Conservation (phyloP, 2,888 invertebrate genomes). For the Acanthosoma haemorrhoidale region DNA sequence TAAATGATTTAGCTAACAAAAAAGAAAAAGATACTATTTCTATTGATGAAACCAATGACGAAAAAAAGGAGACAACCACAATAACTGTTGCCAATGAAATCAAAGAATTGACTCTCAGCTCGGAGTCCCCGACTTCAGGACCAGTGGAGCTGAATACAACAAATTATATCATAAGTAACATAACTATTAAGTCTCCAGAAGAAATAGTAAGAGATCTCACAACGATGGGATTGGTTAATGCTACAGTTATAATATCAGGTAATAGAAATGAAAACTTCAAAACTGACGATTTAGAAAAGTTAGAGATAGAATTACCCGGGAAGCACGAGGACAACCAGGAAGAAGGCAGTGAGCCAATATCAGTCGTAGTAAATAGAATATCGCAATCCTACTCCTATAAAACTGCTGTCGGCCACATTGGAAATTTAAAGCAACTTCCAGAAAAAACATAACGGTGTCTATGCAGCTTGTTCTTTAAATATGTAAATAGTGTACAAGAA, state of each 20-base stretch:
- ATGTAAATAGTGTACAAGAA: neutral
- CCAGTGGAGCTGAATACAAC: neutral
- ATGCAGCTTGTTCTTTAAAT: neutral
- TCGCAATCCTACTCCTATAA: slow-evolving; percentile 39
- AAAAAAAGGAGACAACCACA: slow-evolving; percentile 22
- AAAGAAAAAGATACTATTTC: neutral
- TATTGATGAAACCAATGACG: slow-evolving; percentile 20
- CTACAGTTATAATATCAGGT: slow-evolving; percentile 9
- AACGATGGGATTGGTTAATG: slow-evolving; percentile 30
- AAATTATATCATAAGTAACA: slow-evolving; percentile 26
- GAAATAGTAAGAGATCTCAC: slow-evolving; percentile 36
- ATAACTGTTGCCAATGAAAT: neutral
- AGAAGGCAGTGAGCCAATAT: slow-evolving; percentile 34
- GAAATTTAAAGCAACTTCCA: slow-evolving; percentile 20
- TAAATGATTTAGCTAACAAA: neutral
- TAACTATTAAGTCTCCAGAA: slow-evolving; percentile 33
- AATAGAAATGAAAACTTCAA: neutral
- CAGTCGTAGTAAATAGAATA: slow-evolving; percentile 38
- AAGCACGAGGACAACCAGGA: slow-evolving; percentile 14
- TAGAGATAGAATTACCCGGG: neutral
- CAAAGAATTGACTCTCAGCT: neutral
- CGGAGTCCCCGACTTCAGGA: neutral
- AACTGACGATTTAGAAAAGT: neutral
- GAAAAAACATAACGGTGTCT: slow-evolving; percentile 1
- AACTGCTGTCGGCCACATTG: slow-evolving; percentile 36